Percentiles rank a stretch among this genome's conserved stretches.
Evolutionary conservation across 2,888 invertebrate genomes (phyloP).

Genomic region (Blastobasis adustella): DNA sequence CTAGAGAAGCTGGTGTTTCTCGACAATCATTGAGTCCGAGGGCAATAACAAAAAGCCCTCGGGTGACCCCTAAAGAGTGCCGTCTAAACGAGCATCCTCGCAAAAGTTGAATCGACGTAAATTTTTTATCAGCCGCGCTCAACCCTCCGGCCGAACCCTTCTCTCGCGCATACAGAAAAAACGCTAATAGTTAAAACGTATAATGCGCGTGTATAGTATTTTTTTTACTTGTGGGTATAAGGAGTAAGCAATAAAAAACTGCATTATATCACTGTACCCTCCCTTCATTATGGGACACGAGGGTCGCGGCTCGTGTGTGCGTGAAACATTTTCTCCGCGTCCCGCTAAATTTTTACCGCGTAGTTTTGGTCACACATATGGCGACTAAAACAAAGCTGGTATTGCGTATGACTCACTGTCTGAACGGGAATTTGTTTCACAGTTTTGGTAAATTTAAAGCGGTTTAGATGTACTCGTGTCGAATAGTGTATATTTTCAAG

Average conservation of each 20-base stretch:
- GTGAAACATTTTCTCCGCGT: slow-evolving; percentile 32
- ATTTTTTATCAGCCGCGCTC: slow-evolving; percentile 62
- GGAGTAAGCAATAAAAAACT: slow-evolving; percentile 72
- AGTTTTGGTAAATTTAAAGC: too few relatives aligned
- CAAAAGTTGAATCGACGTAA: slow-evolving; percentile 55
- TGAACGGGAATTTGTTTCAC: too few relatives aligned
- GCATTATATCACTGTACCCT: slow-evolving; percentile 71
- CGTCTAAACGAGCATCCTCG: slow-evolving; percentile 39
- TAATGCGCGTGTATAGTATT: slow-evolving; percentile 58
- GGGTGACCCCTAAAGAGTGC: slow-evolving; percentile 40
- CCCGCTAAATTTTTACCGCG: not conserved
- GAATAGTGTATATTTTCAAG: too few relatives aligned
- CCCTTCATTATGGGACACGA: slow-evolving; percentile 64
- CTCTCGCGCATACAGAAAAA: slow-evolving; percentile 53
- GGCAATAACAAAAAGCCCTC: slow-evolving; percentile 26
- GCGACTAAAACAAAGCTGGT: slow-evolving; percentile 2
- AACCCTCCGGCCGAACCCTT: slow-evolving; percentile 67
- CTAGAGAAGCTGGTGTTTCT: too few relatives aligned
- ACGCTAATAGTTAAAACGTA: slow-evolving; percentile 70
- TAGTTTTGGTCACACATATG: slow-evolving; percentile 1
- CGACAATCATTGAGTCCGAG: slow-evolving; percentile 9
- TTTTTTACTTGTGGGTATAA: slow-evolving; percentile 70
- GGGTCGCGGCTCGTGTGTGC: slow-evolving; percentile 44
- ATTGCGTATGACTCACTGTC: not conserved
- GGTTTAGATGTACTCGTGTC: too few relatives aligned